Percentiles rank a stretch among this genome's conserved stretches.
Conservation (phyloP, 2,797 vertebrate species). For the Oophaga sylvatica region DNA sequence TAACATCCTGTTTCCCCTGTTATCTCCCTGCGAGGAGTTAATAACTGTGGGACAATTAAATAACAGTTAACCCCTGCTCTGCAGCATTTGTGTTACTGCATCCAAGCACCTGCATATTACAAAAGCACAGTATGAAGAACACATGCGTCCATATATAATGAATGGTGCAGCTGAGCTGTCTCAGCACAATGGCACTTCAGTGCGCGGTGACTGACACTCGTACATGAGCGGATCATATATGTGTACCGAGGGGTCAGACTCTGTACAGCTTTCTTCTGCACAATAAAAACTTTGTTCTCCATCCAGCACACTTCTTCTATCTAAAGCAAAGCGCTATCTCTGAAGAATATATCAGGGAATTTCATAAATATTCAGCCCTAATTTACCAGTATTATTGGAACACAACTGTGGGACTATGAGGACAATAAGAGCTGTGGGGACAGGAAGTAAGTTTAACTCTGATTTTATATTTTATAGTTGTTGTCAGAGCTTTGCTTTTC, state of each 20-base stretch:
- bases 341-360: background rate
- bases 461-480: too few relatives aligned
- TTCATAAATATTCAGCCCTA: background rate
- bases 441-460: too few relatives aligned
- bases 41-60: too few relatives aligned
- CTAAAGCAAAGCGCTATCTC: background rate
- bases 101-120: too few relatives aligned
- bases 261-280: background rate
- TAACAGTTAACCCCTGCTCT: too few relatives aligned
- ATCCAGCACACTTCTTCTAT: conserved; percentile 18
- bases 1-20: too few relatives aligned
- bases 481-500: too few relatives aligned
- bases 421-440: background rate
- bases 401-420: background rate
- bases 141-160: conserved; percentile 29
- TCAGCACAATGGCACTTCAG: conserved; percentile 39
- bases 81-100: too few relatives aligned
- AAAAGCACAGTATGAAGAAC: background rate
- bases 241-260: conserved; percentile 14
- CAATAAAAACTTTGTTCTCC: conserved; percentile 22
- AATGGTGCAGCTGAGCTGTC: conserved; percentile 28
- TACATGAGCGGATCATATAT: conserved; percentile 22
- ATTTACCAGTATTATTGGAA: background rate
- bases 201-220: conserved; percentile 5
- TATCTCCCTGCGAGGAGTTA: too few relatives aligned